Evolutionary conservation across 2,888 invertebrate species (phyloP), one percentile per base, ranked within the genome.

Genomic region (Diloba caeruleocephala): DNA sequence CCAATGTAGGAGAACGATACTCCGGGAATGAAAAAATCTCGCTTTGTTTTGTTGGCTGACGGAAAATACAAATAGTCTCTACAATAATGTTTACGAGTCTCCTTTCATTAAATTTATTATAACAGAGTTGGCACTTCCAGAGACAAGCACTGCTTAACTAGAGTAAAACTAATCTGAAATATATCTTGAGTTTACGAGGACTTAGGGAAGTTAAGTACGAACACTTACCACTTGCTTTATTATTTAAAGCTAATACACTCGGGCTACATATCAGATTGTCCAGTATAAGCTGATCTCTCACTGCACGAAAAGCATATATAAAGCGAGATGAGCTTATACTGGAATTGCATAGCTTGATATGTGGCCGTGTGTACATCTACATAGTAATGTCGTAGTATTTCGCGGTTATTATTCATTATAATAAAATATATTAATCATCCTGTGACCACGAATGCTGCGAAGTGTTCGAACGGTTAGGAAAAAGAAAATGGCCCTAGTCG

Each of bases 1-100:
- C 76, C 71, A 71, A 69, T 67, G 66, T 48, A 45, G 44, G 65
- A 52, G 61, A 65, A 71, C 71, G 68, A 77, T 66, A 66, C 70
- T 64, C 64, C 51, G 46, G 32, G 49, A 66, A 69, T 63, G 54
- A 71, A 67, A 77, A 74, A 73, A 26, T 55, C 55, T 54, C 53
- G 61, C 71, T 60, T 74, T 74, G 69, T 78, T 77, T 71, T 60
- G 67, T 68, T 50, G 43, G 61, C 57, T 43, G 62, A 60, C 59
- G 58, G 42, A 55, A 69, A 71, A 71, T 68, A 72, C 54, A 69
- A 72, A 74, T 62, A 48, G 54, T 63, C 59, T 38, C 59, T 43
- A 61, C 61, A 67, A 67, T 61, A 60, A 63, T 59, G 69, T 68
- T 74, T 67, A 65, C 38, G 58, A 70, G 71, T 48, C 57, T 62